These are phyloP conservation scores for Campylomormyrus tamandua DNA, from an alignment of 2,113 vertebrate species.

Conservation along the genomic window DNA sequence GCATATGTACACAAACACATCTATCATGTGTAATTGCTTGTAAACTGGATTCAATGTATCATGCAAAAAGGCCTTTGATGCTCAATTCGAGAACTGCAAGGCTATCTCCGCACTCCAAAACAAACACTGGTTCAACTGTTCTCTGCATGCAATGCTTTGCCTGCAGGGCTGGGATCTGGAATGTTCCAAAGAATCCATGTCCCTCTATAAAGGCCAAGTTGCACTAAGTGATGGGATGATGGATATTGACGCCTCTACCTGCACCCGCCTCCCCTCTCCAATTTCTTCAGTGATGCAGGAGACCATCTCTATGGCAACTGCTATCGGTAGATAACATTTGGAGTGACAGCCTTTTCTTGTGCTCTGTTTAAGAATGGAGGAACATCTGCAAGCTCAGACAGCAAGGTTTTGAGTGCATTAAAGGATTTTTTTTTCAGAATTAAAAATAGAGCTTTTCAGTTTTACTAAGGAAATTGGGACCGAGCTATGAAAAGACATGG, in stretches of 20 bases:
- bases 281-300: constrained; percentile 14
- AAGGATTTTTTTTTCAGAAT: not conserved
- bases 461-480: not conserved
- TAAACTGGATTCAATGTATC: not conserved
- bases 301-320: constrained; percentile 15
- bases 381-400: constrained; percentile 8
- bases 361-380: constrained; percentile 8
- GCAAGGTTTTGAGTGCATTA: not conserved
- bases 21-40: not conserved
- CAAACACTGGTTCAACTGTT: not conserved
- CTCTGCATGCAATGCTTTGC: not conserved
- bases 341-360: constrained; percentile 11
- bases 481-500: not conserved
- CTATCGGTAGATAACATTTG: constrained; percentile 17
- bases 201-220: not conserved
- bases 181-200: not conserved
- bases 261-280: not conserved
- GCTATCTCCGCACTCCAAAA: not conserved
- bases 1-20: not conserved
- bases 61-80: not conserved
- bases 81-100: not conserved
- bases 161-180: not conserved
- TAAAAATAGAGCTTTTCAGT: not conserved
- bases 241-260: not conserved
- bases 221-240: constrained; percentile 9